Percentiles rank a stretch among this genome's conserved stretches.
phyloP scores from a whole-genome alignment of 2,797 vertebrate species.

The Ceryle rudis region DNA sequence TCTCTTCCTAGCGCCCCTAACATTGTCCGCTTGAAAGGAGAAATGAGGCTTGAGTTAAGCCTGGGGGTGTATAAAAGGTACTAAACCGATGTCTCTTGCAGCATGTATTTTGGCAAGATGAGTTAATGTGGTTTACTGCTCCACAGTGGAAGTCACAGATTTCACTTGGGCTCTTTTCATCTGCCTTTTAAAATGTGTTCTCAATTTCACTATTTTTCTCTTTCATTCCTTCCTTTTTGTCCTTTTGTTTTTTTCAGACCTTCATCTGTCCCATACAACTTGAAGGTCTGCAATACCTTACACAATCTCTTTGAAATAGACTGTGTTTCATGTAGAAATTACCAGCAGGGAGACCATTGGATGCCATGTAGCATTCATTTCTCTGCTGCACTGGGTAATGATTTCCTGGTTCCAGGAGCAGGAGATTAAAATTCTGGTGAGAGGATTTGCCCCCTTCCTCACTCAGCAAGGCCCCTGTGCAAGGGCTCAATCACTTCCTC shows the following conservation, averaged over 20 bases:
- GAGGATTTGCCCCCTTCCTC: constrained; percentile 53
- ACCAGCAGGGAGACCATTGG: constrained; percentile 21
- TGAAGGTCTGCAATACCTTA: constrained; percentile 8
- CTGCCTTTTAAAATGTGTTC: constrained; percentile 11
- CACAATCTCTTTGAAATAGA: constrained; percentile 15
- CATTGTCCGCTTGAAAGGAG: neutral
- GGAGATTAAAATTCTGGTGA: constrained; percentile 55
- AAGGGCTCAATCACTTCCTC: constrained; percentile 53
- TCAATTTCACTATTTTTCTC: neutral
- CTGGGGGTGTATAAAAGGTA: neutral
- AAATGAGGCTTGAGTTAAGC: neutral
- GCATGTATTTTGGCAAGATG: neutral
- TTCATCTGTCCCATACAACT: neutral
- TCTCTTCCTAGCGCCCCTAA: neutral
- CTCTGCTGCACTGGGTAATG: constrained; percentile 12
- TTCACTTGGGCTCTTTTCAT: neutral
- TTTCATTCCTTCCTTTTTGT: neutral
- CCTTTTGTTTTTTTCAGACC: neutral
- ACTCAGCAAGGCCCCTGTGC: constrained; percentile 37
- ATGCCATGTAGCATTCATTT: constrained; percentile 19
- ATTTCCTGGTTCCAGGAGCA: constrained; percentile 46
- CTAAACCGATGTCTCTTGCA: neutral
- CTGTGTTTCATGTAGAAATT: neutral
- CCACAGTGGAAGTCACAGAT: neutral
- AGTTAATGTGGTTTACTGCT: constrained; percentile 7